These are phyloP conservation scores for Zaprionus obscuricornis DNA, from an alignment of 2,888 invertebrate species.

Conservation along the genomic window DNA sequence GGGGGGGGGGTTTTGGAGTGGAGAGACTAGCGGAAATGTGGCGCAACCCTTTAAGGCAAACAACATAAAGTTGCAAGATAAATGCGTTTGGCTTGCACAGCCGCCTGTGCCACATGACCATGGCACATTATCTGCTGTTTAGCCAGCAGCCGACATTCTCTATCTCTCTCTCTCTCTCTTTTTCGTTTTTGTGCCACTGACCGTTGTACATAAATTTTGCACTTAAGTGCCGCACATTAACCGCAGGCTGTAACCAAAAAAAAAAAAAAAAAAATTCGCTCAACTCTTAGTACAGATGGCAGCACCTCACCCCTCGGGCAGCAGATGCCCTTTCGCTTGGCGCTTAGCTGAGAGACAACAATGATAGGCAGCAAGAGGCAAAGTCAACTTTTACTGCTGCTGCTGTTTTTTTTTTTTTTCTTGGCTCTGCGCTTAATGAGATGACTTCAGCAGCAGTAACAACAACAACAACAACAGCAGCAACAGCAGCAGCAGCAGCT, in stretches of 20 bases:
- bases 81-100: conserved; percentile 36
- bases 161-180: conserved; percentile 7
- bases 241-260: conserved; percentile 43
- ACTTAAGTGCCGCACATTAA: conserved; percentile 63
- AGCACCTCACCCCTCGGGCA: no score
- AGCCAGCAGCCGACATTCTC: conserved; percentile 24
- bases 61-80: conserved; percentile 48
- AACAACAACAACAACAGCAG: background rate
- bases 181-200: conserved; percentile 27
- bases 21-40: background rate
- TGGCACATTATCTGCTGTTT: conserved; percentile 44
- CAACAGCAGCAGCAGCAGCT: background rate
- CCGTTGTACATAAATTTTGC: conserved; percentile 53
- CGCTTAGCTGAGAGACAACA: no score
- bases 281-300: no score
- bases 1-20: background rate
- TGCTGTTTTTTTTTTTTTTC: no score
- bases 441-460: conserved; percentile 27
- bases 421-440: conserved; percentile 34
- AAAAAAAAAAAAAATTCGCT: conserved; percentile 3
- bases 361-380: conserved; percentile 10
- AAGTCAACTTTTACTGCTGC: no score
- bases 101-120: conserved; percentile 30
- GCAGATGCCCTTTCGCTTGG: no score
- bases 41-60: conserved; percentile 22